phyloP scores from a whole-genome alignment of 2,797 vertebrate species.

The Myiothlypis coronata region DNA sequence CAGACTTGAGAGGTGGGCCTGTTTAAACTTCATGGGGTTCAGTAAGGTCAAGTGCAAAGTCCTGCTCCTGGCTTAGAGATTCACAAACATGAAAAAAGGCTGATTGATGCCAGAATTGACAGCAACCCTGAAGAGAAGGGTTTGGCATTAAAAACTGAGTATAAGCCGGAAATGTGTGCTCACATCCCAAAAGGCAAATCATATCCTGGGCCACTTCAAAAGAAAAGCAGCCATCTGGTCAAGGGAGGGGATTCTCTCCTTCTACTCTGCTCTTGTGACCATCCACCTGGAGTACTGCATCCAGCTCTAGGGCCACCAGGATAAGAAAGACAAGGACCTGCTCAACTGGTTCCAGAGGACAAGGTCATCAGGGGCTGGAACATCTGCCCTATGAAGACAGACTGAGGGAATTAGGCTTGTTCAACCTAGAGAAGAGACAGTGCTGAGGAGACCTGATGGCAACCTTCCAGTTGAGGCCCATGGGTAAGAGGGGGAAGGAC shows the following conservation, averaged over 20 bases:
- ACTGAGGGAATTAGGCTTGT: neutral
- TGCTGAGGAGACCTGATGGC: accelerated
- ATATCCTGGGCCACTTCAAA: neutral
- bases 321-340: neutral
- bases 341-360: accelerated
- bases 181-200: neutral
- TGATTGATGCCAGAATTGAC: neutral
- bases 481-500: neutral
- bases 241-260: neutral
- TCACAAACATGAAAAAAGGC: no score
- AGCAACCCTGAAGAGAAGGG: neutral
- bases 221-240: neutral
- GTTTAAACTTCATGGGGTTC: neutral
- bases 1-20: accelerated
- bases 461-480: neutral
- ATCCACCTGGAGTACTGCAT: neutral
- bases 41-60: neutral
- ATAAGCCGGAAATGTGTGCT: accelerated
- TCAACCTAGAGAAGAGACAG: neutral
- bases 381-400: neutral
- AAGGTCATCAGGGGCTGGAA: neutral
- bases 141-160: neutral
- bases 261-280: accelerated
- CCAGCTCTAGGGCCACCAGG: no score
- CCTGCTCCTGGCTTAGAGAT: neutral